Conservation (phyloP, 2,797 vertebrate species). For the Leucoraja ocellata region DNA sequence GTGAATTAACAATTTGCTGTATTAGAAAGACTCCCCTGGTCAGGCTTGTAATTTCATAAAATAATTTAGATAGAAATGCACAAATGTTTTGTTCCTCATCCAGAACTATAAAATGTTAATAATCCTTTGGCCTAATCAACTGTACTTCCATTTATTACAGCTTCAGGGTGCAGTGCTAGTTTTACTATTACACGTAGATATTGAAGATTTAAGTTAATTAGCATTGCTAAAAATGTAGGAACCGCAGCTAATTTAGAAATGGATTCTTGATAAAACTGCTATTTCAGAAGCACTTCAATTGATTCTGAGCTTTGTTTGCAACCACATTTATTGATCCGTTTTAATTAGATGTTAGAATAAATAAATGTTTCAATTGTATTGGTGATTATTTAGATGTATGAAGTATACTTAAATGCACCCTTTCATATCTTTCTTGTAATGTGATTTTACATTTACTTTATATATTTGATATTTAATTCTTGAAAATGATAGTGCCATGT, state of each 20-base stretch:
- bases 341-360: background rate
- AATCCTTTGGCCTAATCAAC: background rate
- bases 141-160: background rate
- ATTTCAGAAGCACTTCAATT: slow-evolving; percentile 8
- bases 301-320: background rate
- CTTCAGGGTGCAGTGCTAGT: background rate
- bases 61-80: background rate
- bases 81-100: background rate
- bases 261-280: background rate
- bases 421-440: background rate
- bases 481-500: background rate
- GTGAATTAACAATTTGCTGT: background rate
- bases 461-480: background rate
- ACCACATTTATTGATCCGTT: background rate
- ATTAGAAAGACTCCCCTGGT: background rate
- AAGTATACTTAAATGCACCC: background rate
- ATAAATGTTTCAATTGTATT: background rate
- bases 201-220: background rate
- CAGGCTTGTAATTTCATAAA: background rate
- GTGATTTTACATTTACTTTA: background rate
- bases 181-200: background rate
- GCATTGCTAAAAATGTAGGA: background rate
- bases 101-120: background rate
- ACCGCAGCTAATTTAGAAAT: background rate
- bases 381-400: background rate